Evolutionary conservation across 2,797 vertebrate species (phyloP).

Genomic region (Centroberyx gerrardi): DNA sequence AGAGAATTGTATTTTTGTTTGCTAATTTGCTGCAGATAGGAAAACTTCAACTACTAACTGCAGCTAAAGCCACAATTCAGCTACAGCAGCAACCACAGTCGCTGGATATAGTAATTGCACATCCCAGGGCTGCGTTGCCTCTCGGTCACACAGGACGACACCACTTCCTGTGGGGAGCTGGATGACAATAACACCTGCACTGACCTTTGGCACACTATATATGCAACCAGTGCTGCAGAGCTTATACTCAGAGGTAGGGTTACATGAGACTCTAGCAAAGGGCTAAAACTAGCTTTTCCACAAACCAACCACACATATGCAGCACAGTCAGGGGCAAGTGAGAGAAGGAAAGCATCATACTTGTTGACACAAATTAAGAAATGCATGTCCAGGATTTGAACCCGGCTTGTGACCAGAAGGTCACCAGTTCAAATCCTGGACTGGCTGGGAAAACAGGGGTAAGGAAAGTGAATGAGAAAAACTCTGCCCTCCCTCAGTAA

Average conservation of each 20-base stretch:
- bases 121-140: constrained; percentile 22
- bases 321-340: not conserved
- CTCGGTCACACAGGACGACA: constrained; percentile 28
- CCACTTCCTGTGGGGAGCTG: constrained; percentile 35
- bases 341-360: not conserved
- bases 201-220: constrained; percentile 17
- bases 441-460: not conserved
- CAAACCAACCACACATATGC: not conserved
- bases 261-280: not conserved
- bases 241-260: constrained; percentile 7
- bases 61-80: constrained; percentile 20
- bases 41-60: not conserved
- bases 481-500: not conserved
- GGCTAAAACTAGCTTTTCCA: not conserved
- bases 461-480: not conserved
- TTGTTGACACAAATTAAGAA: not conserved
- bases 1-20: not conserved
- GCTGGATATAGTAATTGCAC: constrained; percentile 20
- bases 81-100: constrained; percentile 13
- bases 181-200: constrained; percentile 22
- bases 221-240: not conserved
- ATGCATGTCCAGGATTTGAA: not conserved
- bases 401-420: not conserved
- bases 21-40: not conserved
- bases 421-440: not conserved